Percentiles rank a stretch among this genome's conserved stretches.
These are phyloP conservation scores for Varecia variegata DNA, from an alignment of 2,797 vertebrate genomes.

Conservation along the genomic window DNA sequence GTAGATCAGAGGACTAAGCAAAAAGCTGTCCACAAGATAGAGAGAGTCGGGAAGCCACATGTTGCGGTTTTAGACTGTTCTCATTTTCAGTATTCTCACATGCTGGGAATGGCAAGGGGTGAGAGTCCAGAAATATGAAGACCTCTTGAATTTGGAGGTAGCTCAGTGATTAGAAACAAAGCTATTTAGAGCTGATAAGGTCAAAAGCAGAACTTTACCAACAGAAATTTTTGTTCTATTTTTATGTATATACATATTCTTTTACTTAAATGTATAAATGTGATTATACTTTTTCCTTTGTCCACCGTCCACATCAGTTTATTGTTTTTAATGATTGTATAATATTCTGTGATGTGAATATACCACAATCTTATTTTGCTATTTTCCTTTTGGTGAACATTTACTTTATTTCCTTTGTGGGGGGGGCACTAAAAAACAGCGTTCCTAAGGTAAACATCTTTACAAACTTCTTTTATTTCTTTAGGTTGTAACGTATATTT, in stretches of 20 bases:
- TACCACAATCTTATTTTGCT: neutral
- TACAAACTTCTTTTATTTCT: conserved; percentile 10
- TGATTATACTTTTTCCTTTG: neutral
- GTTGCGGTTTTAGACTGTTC: neutral
- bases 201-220: neutral
- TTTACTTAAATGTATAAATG: neutral
- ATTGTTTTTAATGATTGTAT: neutral
- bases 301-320: neutral
- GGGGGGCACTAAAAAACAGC: neutral
- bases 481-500: neutral
- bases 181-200: neutral
- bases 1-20: neutral
- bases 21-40: neutral
- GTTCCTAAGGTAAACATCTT: neutral
- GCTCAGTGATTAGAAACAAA: neutral
- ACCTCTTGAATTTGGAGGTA: neutral
- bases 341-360: neutral
- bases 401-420: neutral
- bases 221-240: neutral
- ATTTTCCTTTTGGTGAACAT: neutral
- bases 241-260: neutral
- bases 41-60: neutral
- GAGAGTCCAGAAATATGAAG: neutral
- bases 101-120: neutral
- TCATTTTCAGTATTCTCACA: neutral